Evolutionary conservation across 2,797 vertebrate species (phyloP).

Genomic region (Calcarius lapponicus): DNA sequence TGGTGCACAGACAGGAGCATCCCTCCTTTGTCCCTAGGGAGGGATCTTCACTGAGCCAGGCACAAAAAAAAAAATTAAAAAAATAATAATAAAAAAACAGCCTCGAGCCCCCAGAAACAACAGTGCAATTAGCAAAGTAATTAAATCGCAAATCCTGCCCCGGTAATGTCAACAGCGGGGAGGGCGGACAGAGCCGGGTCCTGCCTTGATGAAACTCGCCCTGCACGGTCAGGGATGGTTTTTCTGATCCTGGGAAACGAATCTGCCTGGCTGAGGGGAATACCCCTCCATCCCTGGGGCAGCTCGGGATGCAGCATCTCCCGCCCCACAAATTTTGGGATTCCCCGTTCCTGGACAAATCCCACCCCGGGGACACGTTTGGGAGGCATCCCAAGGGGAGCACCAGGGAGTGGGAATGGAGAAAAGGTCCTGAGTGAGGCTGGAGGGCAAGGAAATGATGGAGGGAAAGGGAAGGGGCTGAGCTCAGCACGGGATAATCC

Average conservation of each 20-base stretch:
- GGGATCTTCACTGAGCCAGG: background rate
- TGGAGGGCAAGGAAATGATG: fast-evolving
- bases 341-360: background rate
- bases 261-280: fast-evolving
- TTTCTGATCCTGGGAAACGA: background rate
- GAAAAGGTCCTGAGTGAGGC: background rate
- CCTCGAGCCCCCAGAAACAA: background rate
- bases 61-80: background rate
- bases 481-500: background rate
- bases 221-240: fast-evolving
- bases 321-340: fast-evolving
- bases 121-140: background rate
- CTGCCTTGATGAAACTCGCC: background rate
- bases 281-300: background rate
- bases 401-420: too few species aligned
- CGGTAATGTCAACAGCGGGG: background rate
- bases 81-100: too few species aligned
- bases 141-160: background rate
- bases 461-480: background rate
- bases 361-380: background rate
- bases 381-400: background rate
- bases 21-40: background rate
- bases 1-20: background rate
- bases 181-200: background rate
- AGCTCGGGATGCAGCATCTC: fast-evolving